These are phyloP conservation scores for Amphipyra berbera DNA, from an alignment of 2,888 invertebrate species.

Conservation along the genomic window DNA sequence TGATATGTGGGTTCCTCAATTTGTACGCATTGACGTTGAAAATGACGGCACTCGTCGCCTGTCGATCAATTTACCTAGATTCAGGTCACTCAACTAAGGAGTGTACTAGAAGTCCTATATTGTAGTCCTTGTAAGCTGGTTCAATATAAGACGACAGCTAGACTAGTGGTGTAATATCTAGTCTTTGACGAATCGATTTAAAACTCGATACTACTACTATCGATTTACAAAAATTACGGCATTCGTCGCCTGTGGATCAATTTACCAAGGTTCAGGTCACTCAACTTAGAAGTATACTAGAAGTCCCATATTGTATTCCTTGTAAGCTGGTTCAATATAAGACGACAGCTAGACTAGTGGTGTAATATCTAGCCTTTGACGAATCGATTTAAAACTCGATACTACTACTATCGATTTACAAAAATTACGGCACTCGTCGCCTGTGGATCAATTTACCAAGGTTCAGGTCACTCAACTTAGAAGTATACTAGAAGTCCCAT, in stretches of 20 bases:
- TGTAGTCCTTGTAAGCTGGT: too few species aligned
- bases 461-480: conserved; percentile 78
- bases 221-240: conserved; percentile 75
- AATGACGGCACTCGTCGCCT: conserved; percentile 76
- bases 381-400: too few species aligned
- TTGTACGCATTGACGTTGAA: conserved; percentile 73
- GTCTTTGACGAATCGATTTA: too few species aligned
- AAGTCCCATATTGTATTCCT: conserved; percentile 8
- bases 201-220: too few species aligned
- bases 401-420: too few species aligned
- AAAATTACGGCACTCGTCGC: conserved; percentile 74
- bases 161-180: too few species aligned
- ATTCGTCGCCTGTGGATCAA: conserved; percentile 78
- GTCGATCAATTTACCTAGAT: conserved; percentile 83
- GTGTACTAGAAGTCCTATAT: conserved; percentile 21
- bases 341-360: too few species aligned
- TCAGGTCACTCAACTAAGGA: conserved; percentile 75
- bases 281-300: conserved; percentile 64
- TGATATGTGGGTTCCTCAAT: conserved; percentile 86
- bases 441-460: conserved; percentile 83
- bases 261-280: conserved; percentile 82
- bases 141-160: not conserved
- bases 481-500: conserved; percentile 17
- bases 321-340: too few species aligned
- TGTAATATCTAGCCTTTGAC: too few species aligned